Evolutionary conservation across 2,888 invertebrate species (phyloP), one percentile per base, ranked within the genome.

Genomic region (Andrena flavipes): DNA sequence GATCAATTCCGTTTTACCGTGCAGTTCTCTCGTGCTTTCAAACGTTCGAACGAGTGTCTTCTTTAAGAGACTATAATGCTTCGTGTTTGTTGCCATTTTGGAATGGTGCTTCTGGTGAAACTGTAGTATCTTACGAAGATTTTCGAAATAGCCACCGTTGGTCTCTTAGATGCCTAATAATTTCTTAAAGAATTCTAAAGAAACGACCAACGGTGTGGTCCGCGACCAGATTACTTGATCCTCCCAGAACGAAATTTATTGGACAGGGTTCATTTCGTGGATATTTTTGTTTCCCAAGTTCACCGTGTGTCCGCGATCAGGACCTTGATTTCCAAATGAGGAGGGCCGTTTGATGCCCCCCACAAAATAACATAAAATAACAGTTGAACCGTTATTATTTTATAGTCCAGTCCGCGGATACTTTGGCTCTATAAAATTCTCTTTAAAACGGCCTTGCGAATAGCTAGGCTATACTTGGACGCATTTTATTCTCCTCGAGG

Each of bases 331-430:
- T 69, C 10, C 7, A 33, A 33, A 5, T 6, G 29, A 70, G n/a
- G 26, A n/a, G 42, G 29, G 35, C 29, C 35, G 33, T 77, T 60
- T 62, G 13, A 29, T 69, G 23, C 56, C 3, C 3, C 5, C 30
- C 42, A 42, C 42, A 7, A 20, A 33, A 33, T n/a, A 75, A 63
- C 33, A 23, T 26, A 10, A 56, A 10, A 10, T 20, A n/a, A 62
- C 13, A 68, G 42, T 33, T 13, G 23, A 56, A 8, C 68, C 67
- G 60, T 78, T 78, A 78, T 67, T 56, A 51, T 60, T 78, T 67
- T 62, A 60, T 23, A 30, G 42, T n/a, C 60, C 30, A 30, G 60
- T 62, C 6, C 16, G 51, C 23, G 23, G 33, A 33, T 23, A n/a
- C 13, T n/a, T 7, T 10, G 60, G 8, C 8, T 60, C 64, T 30